phyloP scores from a whole-genome alignment of 2,888 invertebrate species.

The Aporophyla nigra region DNA sequence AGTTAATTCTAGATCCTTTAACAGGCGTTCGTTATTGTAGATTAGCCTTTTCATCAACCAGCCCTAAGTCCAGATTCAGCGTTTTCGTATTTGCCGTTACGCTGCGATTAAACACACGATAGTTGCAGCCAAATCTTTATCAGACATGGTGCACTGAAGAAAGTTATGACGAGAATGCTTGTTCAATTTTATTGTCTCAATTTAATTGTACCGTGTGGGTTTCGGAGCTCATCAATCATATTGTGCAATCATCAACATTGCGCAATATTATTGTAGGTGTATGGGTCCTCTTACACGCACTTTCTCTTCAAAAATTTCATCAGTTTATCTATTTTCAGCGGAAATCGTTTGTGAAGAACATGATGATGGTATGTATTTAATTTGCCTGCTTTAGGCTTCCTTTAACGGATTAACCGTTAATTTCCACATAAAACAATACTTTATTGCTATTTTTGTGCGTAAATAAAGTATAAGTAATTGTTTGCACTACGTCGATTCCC shows the following conservation, averaged over 20 bases:
- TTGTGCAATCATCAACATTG: constrained; percentile 6
- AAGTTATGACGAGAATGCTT: constrained; percentile 32
- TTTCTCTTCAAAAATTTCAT: background rate
- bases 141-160: constrained; percentile 21
- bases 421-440: constrained; percentile 3
- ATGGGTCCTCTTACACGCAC: too few species aligned
- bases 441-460: background rate
- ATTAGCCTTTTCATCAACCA: too few species aligned
- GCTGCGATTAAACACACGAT: too few species aligned
- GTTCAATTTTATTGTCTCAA: constrained; percentile 34
- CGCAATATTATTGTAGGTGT: too few species aligned
- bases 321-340: background rate
- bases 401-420: background rate
- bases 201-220: constrained; percentile 18
- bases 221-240: constrained; percentile 9
- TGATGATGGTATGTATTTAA: background rate
- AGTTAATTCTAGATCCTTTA: too few species aligned
- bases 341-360: background rate
- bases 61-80: too few species aligned
- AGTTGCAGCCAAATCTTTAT: background rate
- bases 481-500: constrained; percentile 23
- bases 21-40: too few species aligned
- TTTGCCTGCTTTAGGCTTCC: background rate
- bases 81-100: too few species aligned
- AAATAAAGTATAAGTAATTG: constrained; percentile 2